Evolutionary conservation across 2,797 vertebrate species (phyloP).

Genomic region (Cheirogaleus major): DNA sequence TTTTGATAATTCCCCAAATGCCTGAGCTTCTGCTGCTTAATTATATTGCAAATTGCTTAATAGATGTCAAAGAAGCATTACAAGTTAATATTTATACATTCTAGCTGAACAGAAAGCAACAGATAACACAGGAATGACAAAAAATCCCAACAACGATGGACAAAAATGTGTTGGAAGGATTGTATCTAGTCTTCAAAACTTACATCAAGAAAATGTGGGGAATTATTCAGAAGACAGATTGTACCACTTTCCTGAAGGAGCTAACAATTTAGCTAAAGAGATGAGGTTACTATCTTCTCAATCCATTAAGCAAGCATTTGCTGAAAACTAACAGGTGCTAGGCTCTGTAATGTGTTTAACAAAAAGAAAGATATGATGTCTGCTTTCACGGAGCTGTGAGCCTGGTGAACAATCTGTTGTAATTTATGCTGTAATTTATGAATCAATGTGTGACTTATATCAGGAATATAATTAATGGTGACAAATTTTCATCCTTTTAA

Average conservation of each 20-base stretch:
- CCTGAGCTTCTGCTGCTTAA: slow-evolving; percentile 25
- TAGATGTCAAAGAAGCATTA: slow-evolving; percentile 33
- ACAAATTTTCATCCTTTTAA: slow-evolving; percentile 30
- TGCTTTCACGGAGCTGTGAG: background rate
- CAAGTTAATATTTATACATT: background rate
- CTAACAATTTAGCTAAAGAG: background rate
- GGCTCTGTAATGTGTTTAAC: background rate
- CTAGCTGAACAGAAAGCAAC: background rate
- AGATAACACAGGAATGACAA: background rate
- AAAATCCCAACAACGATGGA: background rate
- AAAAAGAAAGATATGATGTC: background rate
- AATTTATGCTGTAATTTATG: slow-evolving; percentile 34
- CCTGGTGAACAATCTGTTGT: background rate
- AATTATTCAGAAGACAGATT: background rate
- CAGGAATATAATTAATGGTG: background rate
- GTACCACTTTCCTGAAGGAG: background rate
- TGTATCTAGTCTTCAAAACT: background rate
- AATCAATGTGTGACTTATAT: slow-evolving; percentile 4
- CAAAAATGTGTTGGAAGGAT: background rate
- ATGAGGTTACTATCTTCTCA: background rate
- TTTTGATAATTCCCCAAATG: slow-evolving; percentile 35
- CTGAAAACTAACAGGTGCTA: background rate
- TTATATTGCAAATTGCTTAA: background rate
- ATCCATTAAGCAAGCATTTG: background rate
- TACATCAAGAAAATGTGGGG: background rate